Evolutionary conservation across 2,888 invertebrate genomes (phyloP).

Genomic region (Xanthorhoe spadicearia): DNA sequence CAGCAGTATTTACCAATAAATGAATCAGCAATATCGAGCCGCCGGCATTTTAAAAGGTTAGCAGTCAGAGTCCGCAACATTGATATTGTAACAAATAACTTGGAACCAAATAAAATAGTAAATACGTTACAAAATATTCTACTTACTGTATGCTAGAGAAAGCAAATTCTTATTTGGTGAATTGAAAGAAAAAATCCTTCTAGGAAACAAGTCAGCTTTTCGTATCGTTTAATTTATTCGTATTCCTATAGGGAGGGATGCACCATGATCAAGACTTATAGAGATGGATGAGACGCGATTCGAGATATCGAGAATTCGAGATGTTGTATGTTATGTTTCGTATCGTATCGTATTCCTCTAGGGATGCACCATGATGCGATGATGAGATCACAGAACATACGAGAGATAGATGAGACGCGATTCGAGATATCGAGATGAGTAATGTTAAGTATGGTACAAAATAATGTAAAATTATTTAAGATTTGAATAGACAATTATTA

Average conservation of each 20-base stretch:
- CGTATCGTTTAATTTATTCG: too few species aligned
- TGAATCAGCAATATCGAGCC: slow-evolving; percentile 74
- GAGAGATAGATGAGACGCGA: too few species aligned
- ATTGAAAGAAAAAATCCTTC: not conserved
- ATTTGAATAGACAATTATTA: too few species aligned
- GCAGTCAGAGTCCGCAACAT: slow-evolving; percentile 77
- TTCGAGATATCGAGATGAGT: too few species aligned
- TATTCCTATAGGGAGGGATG: not conserved
- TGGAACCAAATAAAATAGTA: not conserved
- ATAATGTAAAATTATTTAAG: too few species aligned
- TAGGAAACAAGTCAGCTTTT: not conserved
- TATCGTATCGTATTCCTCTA: too few species aligned
- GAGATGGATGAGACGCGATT: too few species aligned
- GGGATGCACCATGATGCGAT: too few species aligned
- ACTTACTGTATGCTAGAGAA: slow-evolving; percentile 32
- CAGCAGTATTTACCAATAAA: slow-evolving; percentile 65
- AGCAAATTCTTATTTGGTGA: slow-evolving; percentile 1
- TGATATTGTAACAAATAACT: slow-evolving; percentile 39
- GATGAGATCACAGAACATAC: too few species aligned
- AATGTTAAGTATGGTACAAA: too few species aligned
- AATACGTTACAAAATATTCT: slow-evolving; percentile 12
- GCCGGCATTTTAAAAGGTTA: slow-evolving; percentile 79
- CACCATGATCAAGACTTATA: not conserved
- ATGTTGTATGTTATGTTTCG: too few species aligned
- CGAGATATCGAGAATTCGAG: too few species aligned